A percentile compares a stretch with the other conserved stretches of the same genome.
Evolutionary conservation across 2,888 invertebrate genomes (phyloP).

Genomic region (Pterostichus madidus): DNA sequence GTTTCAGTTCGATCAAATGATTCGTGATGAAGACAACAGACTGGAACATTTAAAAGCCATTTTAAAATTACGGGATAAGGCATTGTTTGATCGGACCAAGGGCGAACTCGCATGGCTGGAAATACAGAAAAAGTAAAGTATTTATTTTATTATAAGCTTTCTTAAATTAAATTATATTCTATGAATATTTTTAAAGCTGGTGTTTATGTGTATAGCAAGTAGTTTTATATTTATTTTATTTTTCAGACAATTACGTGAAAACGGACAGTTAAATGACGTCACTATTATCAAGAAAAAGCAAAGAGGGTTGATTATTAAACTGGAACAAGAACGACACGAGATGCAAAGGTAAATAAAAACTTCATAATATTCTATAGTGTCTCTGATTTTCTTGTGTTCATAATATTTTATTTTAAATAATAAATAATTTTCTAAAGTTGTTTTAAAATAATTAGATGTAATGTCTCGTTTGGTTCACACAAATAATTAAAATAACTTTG

Average conservation of each 20-base stretch:
- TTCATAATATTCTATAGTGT: too few species aligned
- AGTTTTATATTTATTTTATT: neutral
- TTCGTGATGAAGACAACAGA: slow-evolving; percentile 84
- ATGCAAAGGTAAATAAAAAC: slow-evolving; percentile 79
- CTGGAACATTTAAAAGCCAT: slow-evolving; percentile 83
- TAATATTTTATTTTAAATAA: too few species aligned
- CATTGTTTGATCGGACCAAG: slow-evolving; percentile 83
- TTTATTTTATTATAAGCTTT: slow-evolving; percentile 8
- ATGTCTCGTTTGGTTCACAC: neutral
- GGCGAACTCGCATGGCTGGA: slow-evolving; percentile 83
- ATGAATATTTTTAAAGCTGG: too few species aligned
- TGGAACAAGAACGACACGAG: slow-evolving; percentile 84
- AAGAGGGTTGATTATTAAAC: slow-evolving; percentile 82
- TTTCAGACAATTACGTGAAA: slow-evolving; percentile 78
- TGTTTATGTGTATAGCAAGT: too few species aligned
- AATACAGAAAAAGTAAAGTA: slow-evolving; percentile 80
- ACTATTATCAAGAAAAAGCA: slow-evolving; percentile 84
- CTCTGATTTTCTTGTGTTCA: too few species aligned
- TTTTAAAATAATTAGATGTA: slow-evolving; percentile 9
- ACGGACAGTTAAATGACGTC: slow-evolving; percentile 80
- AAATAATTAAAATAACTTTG: too few species aligned
- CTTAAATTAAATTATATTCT: neutral
- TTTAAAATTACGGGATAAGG: slow-evolving; percentile 84
- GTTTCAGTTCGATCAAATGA: slow-evolving; percentile 80
- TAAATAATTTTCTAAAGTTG: neutral